phyloP scores from a whole-genome alignment of 2,888 invertebrate genomes.

The Ophioninae sp. region DNA sequence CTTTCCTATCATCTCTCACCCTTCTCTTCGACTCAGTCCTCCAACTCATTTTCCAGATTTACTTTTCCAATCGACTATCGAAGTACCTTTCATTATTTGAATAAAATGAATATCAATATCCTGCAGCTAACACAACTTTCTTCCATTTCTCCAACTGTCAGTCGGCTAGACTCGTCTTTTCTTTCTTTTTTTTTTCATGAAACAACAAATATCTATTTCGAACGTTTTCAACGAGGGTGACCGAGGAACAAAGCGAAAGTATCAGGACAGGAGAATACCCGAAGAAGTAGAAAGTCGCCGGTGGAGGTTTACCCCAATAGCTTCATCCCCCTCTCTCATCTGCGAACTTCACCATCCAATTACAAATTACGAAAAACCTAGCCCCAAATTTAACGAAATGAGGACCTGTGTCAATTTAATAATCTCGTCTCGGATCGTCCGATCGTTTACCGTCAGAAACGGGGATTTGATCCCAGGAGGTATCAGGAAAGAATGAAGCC shows the following conservation, averaged over 20 bases:
- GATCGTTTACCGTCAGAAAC: neutral
- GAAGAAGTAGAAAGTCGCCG: conserved; percentile 15
- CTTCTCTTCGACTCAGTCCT: neutral
- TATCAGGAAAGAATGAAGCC: neutral
- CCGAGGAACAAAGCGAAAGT: neutral
- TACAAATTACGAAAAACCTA: neutral
- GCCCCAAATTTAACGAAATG: neutral
- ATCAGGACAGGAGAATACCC: conserved; percentile 22
- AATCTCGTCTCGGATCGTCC: too few species aligned
- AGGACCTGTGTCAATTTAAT: neutral
- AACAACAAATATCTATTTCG: neutral
- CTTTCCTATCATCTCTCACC: neutral
- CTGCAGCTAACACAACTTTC: neutral
- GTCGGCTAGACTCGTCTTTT: neutral
- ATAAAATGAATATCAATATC: neutral
- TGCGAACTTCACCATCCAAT: neutral
- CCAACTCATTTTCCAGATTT: neutral
- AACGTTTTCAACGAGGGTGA: neutral
- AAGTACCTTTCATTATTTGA: neutral
- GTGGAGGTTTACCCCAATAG: neutral
- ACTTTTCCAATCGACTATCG: neutral
- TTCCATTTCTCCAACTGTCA: neutral
- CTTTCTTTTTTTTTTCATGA: neutral
- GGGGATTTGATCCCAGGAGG: neutral
- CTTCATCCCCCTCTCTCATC: neutral